These are phyloP conservation scores for Atherinosoma microstoma DNA, from an alignment of 2,797 vertebrate species.

Conservation along the genomic window DNA sequence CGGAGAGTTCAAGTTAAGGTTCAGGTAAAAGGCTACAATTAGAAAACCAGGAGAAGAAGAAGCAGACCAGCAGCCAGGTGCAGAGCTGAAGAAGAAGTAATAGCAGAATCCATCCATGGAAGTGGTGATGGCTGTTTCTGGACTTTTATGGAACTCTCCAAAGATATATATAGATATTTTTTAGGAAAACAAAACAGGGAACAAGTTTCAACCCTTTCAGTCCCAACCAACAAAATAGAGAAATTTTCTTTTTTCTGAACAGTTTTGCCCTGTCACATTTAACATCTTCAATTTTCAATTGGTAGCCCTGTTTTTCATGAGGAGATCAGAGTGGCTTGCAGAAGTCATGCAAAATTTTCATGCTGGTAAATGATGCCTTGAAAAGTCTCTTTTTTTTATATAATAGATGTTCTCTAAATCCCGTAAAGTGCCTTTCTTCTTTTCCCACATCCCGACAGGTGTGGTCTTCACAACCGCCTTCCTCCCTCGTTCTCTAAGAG, in stretches of 20 bases:
- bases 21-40: constrained; percentile 43
- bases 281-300: constrained; percentile 69
- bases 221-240: constrained; percentile 66
- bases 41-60: constrained; percentile 44
- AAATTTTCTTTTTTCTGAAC: constrained; percentile 58
- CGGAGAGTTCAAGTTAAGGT: constrained; percentile 43
- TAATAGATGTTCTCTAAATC: constrained; percentile 60
- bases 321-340: constrained; percentile 79
- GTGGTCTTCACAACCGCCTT: constrained; percentile 50
- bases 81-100: constrained; percentile 40
- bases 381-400: constrained; percentile 77
- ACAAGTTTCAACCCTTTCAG: constrained; percentile 69
- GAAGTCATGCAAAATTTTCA: constrained; percentile 87
- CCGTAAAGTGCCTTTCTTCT: constrained; percentile 49
- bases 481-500: constrained; percentile 35
- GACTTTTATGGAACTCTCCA: too few relatives aligned
- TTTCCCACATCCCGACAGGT: constrained; percentile 64
- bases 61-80: constrained; percentile 52
- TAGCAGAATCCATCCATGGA: neutral
- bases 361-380: constrained; percentile 86
- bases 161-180: too few relatives aligned
- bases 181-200: too few relatives aligned
- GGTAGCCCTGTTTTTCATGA: constrained; percentile 77
- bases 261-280: constrained; percentile 76
- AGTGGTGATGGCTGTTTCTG: neutral